Conservation (phyloP, 1,140 invertebrate genomes). For the Neodiprion lecontei region DNA sequence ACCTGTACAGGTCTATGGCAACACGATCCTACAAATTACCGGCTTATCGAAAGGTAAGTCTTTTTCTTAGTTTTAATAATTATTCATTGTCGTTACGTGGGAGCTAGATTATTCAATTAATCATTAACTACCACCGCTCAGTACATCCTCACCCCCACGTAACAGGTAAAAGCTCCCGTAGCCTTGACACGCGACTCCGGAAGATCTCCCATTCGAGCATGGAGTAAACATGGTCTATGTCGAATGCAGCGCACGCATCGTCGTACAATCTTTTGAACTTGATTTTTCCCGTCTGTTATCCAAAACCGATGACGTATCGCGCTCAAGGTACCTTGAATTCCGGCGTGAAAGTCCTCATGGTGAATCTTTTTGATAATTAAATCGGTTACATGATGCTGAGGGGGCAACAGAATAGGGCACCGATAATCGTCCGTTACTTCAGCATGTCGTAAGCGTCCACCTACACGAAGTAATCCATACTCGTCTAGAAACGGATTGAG, state of each 20-base stretch:
- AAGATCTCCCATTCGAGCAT: conserved; percentile 47
- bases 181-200: conserved; percentile 37
- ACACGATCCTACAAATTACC: too few relatives aligned
- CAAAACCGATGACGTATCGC: conserved; percentile 35
- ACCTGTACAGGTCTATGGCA: too few relatives aligned
- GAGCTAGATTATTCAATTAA: too few relatives aligned
- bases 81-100: too few relatives aligned
- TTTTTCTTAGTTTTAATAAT: too few relatives aligned
- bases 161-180: conserved; percentile 39
- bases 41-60: too few relatives aligned
- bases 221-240: conserved; percentile 18
- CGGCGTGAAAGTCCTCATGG: conserved; percentile 28
- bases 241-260: conserved; percentile 34
- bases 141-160: too few relatives aligned
- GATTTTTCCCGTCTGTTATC: conserved; percentile 25
- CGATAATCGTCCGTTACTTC: background rate
- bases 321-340: conserved; percentile 17
- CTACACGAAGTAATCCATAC: conserved; percentile 5
- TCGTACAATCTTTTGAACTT: conserved; percentile 22
- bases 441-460: conserved; percentile 13
- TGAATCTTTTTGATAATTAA: conserved; percentile 18
- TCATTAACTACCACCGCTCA: too few relatives aligned
- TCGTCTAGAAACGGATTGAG: conserved; percentile 15
- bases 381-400: background rate
- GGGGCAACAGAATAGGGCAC: conserved; percentile 14